Conservation (phyloP, 2,113 vertebrate genomes). For the Scophthalmus maximus region DNA sequence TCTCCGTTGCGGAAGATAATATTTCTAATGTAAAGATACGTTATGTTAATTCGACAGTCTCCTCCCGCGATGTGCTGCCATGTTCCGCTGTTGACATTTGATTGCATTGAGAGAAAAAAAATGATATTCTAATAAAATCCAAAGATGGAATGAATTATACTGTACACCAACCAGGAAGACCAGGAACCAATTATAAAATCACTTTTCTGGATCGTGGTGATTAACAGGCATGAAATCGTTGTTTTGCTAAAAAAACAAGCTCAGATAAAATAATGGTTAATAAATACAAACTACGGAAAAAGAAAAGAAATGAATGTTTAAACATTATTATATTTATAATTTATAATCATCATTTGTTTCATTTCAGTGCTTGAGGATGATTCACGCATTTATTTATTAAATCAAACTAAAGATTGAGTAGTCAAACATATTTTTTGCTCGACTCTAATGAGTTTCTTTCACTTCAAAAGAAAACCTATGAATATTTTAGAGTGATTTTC, state of each 20-base stretch:
- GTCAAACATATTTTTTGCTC: too few relatives aligned
- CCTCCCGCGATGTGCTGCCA: not conserved
- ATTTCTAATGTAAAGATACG: too few relatives aligned
- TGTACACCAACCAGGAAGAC: not conserved
- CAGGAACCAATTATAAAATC: not conserved
- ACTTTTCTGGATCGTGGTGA: constrained; percentile 9
- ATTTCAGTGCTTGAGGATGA: constrained; percentile 4
- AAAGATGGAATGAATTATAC: constrained; percentile 6
- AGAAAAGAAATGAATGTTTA: not conserved
- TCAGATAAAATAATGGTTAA: not conserved
- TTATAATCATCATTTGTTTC: too few relatives aligned
- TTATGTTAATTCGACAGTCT: too few relatives aligned
- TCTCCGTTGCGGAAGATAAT: too few relatives aligned
- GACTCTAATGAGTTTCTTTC: not conserved
- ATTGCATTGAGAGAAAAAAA: not conserved
- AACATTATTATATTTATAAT: too few relatives aligned
- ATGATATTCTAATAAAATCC: not conserved
- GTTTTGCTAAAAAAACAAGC: not conserved
- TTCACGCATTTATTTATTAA: constrained; percentile 8
- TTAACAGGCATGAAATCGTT: constrained; percentile 18
- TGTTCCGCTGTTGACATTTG: not conserved
- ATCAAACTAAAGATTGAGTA: too few relatives aligned
- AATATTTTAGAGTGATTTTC: not conserved
- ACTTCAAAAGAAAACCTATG: not conserved
- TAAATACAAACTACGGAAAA: not conserved